These are phyloP conservation scores for Oryzias curvinotus DNA, from an alignment of 2,113 vertebrate species.

Conservation along the genomic window DNA sequence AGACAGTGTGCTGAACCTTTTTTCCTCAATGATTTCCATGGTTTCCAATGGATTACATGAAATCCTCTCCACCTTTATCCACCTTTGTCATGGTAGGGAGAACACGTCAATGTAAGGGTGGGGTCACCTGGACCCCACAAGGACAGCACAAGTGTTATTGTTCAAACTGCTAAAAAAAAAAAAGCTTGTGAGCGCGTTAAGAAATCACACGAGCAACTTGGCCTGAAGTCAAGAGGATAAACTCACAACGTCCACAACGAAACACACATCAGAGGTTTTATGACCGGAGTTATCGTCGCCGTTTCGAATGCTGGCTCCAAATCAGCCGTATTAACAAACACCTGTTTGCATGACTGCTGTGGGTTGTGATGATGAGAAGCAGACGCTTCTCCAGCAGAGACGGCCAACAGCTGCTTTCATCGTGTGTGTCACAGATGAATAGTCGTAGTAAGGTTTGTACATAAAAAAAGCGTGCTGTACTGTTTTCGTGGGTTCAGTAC, in stretches of 20 bases:
- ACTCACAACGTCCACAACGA: conserved; percentile 34
- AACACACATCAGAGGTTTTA: conserved; percentile 37
- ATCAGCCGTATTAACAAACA: conserved; percentile 29
- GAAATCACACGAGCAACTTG: conserved; percentile 5
- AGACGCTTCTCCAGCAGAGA: conserved; percentile 53
- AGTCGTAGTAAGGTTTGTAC: no score
- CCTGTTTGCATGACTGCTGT: conserved; percentile 27
- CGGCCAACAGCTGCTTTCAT: conserved; percentile 17
- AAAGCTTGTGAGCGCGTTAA: neutral
- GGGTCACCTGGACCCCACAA: no score
- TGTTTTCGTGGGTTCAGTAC: conserved; percentile 5
- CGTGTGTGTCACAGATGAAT: neutral
- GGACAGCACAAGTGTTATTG: no score
- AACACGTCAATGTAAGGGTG: no score
- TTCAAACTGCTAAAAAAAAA: no score
- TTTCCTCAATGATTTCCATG: no score
- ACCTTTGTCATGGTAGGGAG: no score
- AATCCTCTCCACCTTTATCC: no score
- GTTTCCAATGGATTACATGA: no score
- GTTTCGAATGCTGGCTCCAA: conserved; percentile 33
- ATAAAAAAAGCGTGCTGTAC: no score
- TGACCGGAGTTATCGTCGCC: conserved; percentile 29
- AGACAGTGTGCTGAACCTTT: no score
- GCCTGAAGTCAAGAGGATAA: conserved; percentile 26
- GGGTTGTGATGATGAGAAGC: conserved; percentile 54